Base-by-base conservation (phyloP, 2,113 vertebrate genomes). In the Chaenogobius annularis region DNA sequence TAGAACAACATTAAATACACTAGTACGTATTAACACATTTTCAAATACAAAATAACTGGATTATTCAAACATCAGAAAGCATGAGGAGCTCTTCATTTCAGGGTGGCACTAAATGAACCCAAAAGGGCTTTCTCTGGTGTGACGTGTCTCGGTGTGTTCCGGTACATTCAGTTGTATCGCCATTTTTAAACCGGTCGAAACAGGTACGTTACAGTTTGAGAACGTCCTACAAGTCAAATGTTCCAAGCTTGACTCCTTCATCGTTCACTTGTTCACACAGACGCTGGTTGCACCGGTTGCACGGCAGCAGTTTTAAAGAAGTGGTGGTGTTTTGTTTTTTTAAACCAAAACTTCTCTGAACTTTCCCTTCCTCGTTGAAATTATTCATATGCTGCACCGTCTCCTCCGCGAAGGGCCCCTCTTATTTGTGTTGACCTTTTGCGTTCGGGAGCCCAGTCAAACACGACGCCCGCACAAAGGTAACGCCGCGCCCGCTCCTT, bases 401-500 rank as follows among this genome's bases (percentile, higher is more conserved):
- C 70, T 78, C 66, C n/a, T 20, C 19, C 44, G 62, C 69, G 64
- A 56, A 75, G 43, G 74, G 43, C 69, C 15, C 31, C 22, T 71
- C 74, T 64, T 48, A 31, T 89, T 87, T 75, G 73, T 80, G 74
- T 85, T 91, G 92, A 92, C 92, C 90, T 91, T 92, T 91, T 35
- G 44, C 5, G 26, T 72, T 55, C 23, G 71, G 5, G 61, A 83
- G 78, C 67, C 13, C 70, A 77, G 83, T 66, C 56, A 47, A 58
- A 71, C 73, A 77, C 35, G 73, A 77, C 70, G 74, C 65, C 78
- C 58, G 56, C 26, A 73, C 55, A 93, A 92, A 93, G 91, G 93
- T 94, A 87, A 79, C 76, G 1, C 72, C 81, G 89, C 92, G 90
- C 86, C 37, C 86, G 93, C 95, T 94, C 95, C 96, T 93, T 94